phyloP scores from a whole-genome alignment of 2,888 invertebrate genomes.

The Axea sp. region DNA sequence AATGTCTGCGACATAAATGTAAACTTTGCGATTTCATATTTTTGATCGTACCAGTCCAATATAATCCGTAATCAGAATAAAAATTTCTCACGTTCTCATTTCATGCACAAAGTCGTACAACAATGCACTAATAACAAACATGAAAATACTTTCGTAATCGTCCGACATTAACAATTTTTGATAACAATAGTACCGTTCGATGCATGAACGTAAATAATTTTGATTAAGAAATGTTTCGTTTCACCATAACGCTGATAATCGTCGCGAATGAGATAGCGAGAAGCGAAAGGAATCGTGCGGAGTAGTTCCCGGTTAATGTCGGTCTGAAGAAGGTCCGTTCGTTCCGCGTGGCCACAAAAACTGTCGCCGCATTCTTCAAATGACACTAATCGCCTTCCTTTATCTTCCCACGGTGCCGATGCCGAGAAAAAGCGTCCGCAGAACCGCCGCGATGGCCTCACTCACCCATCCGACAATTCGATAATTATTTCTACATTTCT shows the following conservation, averaged over 20 bases:
- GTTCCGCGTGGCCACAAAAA: slow-evolving; percentile 71
- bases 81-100: no score
- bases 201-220: slow-evolving; percentile 38
- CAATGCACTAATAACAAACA: no score
- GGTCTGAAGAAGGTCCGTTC: slow-evolving; percentile 65
- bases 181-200: no score
- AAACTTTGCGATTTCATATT: no score
- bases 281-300: slow-evolving; percentile 34
- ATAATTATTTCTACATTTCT: slow-evolving; percentile 77
- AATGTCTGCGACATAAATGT: no score
- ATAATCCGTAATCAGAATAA: no score
- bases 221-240: slow-evolving; percentile 41
- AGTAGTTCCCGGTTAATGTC: slow-evolving; percentile 33
- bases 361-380: slow-evolving; percentile 76
- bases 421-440: slow-evolving; percentile 70
- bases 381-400: slow-evolving; percentile 79
- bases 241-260: slow-evolving; percentile 51
- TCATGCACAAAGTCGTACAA: no score
- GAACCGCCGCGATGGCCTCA: slow-evolving; percentile 59
- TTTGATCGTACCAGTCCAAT: no score
- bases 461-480: slow-evolving; percentile 72
- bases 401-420: slow-evolving; percentile 78
- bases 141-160: no score
- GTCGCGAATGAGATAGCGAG: slow-evolving; percentile 33
- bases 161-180: no score